Evolutionary conservation across 2,113 vertebrate species (phyloP).

Genomic region (Turdus rufiventris): DNA sequence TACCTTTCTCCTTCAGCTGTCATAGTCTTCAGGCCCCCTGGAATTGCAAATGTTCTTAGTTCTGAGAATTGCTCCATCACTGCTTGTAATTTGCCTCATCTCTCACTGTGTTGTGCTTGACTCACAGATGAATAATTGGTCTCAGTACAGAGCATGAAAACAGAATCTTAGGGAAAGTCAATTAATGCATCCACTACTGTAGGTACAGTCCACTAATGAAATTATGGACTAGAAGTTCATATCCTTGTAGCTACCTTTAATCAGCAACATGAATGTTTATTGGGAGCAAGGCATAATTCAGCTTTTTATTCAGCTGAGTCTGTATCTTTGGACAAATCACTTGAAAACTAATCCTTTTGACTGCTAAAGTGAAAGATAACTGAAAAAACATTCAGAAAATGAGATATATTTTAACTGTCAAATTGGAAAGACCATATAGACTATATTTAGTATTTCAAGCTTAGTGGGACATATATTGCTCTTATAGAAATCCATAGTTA

Average conservation of each 20-base stretch:
- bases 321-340: background rate
- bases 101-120: background rate
- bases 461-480: background rate
- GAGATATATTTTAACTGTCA: background rate
- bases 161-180: background rate
- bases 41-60: background rate
- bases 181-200: background rate
- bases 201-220: background rate
- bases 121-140: background rate
- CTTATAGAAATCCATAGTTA: background rate
- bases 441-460: background rate
- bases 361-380: background rate
- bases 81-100: background rate
- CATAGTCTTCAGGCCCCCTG: background rate
- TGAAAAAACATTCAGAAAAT: background rate
- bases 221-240: background rate
- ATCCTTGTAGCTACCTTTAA: background rate
- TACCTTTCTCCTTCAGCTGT: background rate
- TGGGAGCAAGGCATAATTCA: background rate
- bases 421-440: background rate
- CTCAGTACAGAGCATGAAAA: background rate
- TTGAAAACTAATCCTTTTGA: background rate
- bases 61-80: background rate
- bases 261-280: background rate
- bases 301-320: background rate